These are phyloP conservation scores for Trididemnum nubilum DNA, from an alignment of 23 tunicate genomes.

Conservation along the genomic window DNA sequence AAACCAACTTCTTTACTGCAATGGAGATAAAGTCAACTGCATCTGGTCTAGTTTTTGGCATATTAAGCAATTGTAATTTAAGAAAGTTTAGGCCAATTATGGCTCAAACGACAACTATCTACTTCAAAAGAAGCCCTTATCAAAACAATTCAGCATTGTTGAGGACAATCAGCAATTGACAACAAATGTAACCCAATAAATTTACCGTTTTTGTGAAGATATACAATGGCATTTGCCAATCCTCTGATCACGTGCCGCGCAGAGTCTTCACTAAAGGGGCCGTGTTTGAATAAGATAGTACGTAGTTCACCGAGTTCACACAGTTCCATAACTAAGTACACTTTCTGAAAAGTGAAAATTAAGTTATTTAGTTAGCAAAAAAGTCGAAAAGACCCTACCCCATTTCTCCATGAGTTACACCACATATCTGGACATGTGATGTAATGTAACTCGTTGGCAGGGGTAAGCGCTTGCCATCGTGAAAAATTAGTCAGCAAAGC, in stretches of 20 bases:
- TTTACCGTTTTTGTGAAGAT: constrained; percentile 83
- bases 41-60: no score
- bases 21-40: no score
- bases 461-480: no score
- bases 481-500: no score
- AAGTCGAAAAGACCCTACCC: no score
- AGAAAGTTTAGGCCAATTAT: no score
- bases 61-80: no score
- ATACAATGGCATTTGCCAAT: constrained; percentile 71
- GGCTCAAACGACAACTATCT: no score
- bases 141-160: not conserved
- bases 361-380: not conserved
- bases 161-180: not conserved
- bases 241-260: constrained; percentile 58
- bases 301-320: constrained; percentile 86
- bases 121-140: no score
- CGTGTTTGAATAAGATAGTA: constrained; percentile 42
- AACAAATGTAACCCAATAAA: not conserved
- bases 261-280: constrained; percentile 77
- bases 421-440: not conserved
- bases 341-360: constrained; percentile 51
- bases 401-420: not conserved
- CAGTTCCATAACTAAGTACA: constrained; percentile 89
- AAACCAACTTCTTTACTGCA: no score
- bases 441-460: not conserved